Evolutionary conservation across 2,797 vertebrate genomes (phyloP), one percentile per base, ranked within the genome.

Genomic region (Danio aesculapii): DNA sequence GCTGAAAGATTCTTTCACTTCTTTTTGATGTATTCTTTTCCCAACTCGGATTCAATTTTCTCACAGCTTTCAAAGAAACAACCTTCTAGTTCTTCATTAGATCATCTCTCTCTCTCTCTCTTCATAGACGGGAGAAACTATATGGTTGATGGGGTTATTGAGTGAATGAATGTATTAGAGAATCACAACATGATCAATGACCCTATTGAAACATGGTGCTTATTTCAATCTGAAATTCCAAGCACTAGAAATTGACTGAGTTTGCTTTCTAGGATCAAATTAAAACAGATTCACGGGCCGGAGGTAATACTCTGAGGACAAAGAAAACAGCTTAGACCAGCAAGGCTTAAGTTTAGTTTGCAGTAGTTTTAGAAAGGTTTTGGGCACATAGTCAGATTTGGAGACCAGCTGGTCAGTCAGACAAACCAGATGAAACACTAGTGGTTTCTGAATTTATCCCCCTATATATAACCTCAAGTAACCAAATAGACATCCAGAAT

Each of bases 121-220:
- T 77, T 77, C 62, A 67, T 8, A 46, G 17, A 30, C 6, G 17
- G 16, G 75, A 68, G 44, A 68, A 67, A 13, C 6, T 68, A 6
- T 17, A 53, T 55, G 75, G 39, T 66, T 76, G 61, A 76, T 66
- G 61, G 61, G 17, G 49, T 53, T 58, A 58, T 49, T 58, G 75
- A 46, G 53, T 58, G 70, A 58, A 57, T 67, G 8, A 66, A n/a
- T 68, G 43, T 30, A 21, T 77, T 13, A 30, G 2, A 13, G 53
- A 17, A 59, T 77, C 58, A 41, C 53, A 39, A 57, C n/a, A 44
- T 68, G 52, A 77, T 77, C 63, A 68, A 58, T 68, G 64, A 49
- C 53, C 21, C 39, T 46, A 39, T 30, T n/a, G 52, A 57, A 76
- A 55, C 16, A 19, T 17, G 52, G 55, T 57, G 19, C 57, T 66